These are phyloP conservation scores for Glossophaga mutica DNA, from an alignment of 2,797 vertebrate genomes.

Conservation along the genomic window DNA sequence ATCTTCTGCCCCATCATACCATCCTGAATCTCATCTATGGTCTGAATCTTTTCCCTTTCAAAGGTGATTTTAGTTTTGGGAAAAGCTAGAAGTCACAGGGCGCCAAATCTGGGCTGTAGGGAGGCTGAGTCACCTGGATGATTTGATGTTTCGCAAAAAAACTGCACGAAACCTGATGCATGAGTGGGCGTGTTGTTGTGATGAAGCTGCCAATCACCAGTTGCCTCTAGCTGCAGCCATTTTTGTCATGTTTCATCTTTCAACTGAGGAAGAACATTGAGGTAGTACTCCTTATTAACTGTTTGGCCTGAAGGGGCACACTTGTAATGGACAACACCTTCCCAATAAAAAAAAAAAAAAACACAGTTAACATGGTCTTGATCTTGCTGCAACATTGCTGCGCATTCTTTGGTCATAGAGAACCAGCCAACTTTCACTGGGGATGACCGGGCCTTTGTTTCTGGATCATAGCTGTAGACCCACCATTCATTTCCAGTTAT, in stretches of 20 bases:
- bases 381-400: background rate
- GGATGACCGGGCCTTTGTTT: background rate
- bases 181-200: background rate
- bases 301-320: background rate
- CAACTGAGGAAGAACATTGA: background rate
- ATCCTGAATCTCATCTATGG: background rate
- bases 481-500: background rate
- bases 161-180: background rate
- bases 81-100: background rate
- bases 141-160: background rate
- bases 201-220: background rate
- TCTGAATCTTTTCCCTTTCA: background rate
- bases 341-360: background rate
- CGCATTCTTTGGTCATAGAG: background rate
- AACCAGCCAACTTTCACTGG: background rate
- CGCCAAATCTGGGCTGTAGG: background rate
- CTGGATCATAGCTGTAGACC: background rate
- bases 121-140: background rate
- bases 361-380: background rate
- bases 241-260: background rate
- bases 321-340: background rate
- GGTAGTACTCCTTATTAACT: background rate
- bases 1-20: background rate
- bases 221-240: background rate
- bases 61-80: background rate